Percentiles rank a stretch among this genome's conserved stretches.
These are phyloP conservation scores for Marasmarcha lunaedactyla DNA, from an alignment of 2,888 invertebrate genomes.

Conservation along the genomic window DNA sequence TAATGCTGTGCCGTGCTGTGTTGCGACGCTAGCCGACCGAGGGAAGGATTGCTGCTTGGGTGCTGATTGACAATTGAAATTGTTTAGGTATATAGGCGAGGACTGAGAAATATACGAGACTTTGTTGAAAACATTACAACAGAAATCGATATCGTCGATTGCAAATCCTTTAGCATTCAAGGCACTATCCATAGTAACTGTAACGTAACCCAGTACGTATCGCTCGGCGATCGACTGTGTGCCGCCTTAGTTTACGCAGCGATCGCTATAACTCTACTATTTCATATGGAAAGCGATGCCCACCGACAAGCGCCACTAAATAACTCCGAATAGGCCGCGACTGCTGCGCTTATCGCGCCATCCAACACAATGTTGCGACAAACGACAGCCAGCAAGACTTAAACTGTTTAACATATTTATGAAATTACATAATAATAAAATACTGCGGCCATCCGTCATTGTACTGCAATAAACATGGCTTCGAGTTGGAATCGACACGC, in stretches of 20 bases:
- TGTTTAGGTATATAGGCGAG: too few species aligned
- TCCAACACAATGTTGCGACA: neutral
- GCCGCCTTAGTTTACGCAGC: too few species aligned
- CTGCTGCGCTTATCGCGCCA: too few species aligned
- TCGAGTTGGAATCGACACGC: slow-evolving; percentile 32
- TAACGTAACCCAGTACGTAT: too few species aligned
- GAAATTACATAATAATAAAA: slow-evolving; percentile 34
- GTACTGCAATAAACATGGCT: slow-evolving; percentile 29
- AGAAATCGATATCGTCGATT: too few species aligned
- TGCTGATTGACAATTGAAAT: too few species aligned
- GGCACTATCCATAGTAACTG: too few species aligned
- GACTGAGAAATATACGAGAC: too few species aligned
- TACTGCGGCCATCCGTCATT: slow-evolving; percentile 39
- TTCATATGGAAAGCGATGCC: neutral
- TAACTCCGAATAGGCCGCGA: neutral
- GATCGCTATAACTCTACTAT: neutral
- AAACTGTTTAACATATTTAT: slow-evolving; percentile 30
- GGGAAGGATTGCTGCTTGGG: neutral
- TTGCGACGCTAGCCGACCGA: neutral
- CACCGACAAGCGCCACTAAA: neutral
- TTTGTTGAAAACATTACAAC: too few species aligned
- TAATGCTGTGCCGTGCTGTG: neutral
- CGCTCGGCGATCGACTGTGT: too few species aligned
- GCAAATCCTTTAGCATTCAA: too few species aligned
- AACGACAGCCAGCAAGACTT: slow-evolving; percentile 17